A percentile compares a stretch with the other conserved stretches of the same genome.
Evolutionary conservation across 2,797 vertebrate genomes (phyloP).

Genomic region (Rhynchonycteris naso): DNA sequence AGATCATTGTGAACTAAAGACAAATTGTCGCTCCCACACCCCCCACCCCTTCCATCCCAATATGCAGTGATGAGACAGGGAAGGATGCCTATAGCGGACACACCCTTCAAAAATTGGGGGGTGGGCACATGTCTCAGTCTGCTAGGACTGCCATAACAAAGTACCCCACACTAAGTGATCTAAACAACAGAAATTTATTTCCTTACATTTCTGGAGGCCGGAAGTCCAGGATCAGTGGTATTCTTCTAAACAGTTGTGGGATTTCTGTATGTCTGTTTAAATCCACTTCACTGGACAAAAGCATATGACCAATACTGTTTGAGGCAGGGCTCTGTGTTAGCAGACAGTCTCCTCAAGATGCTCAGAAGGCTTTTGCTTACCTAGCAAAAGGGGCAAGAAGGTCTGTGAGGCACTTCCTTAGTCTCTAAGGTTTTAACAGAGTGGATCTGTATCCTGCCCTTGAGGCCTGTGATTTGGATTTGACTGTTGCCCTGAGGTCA

Average conservation of each 20-base stretch:
- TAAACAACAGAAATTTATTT: not conserved
- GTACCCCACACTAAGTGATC: too few species aligned
- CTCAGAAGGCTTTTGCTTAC: not conserved
- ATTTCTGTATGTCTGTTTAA: not conserved
- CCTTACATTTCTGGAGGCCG: not conserved
- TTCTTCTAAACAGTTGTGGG: not conserved
- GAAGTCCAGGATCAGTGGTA: not conserved
- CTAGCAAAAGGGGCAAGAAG: not conserved
- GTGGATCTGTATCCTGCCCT: not conserved
- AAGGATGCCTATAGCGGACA: not conserved
- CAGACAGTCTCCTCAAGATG: not conserved
- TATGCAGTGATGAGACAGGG: not conserved
- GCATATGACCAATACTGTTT: not conserved
- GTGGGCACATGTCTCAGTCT: not conserved
- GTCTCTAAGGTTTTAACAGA: not conserved
- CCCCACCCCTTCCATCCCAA: too few species aligned
- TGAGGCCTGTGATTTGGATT: not conserved
- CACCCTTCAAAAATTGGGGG: not conserved
- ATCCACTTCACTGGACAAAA: not conserved
- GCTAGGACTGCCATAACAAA: not conserved
- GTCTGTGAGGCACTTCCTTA: not conserved
- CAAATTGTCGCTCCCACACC: not conserved
- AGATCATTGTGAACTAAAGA: not conserved
- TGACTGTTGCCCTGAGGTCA: not conserved
- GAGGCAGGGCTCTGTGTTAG: not conserved